Percentiles rank a stretch among this genome's conserved stretches.
These are phyloP conservation scores for Mandrillus leucophaeus DNA, from an alignment of 2,113 vertebrate species.

Conservation along the genomic window DNA sequence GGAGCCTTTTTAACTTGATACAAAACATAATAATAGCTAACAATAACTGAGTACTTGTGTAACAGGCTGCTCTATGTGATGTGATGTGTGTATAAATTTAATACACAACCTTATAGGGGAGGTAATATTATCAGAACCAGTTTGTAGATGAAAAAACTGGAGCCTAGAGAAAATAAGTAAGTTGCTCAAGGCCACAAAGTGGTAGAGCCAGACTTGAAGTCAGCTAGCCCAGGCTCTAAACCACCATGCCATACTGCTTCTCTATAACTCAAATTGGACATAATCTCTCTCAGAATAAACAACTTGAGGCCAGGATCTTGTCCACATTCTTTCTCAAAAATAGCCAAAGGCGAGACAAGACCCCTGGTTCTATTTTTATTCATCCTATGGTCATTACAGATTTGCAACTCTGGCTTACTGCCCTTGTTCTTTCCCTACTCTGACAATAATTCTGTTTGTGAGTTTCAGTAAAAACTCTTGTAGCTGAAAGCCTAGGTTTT, in stretches of 20 bases:
- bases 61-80: background rate
- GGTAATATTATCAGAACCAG: background rate
- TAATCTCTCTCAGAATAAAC: conserved; percentile 9
- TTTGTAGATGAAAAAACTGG: conserved; percentile 34
- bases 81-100: background rate
- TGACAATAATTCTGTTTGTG: background rate
- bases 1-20: background rate
- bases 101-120: conserved; percentile 10
- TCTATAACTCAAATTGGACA: background rate
- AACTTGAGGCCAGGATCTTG: background rate
- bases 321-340: conserved; percentile 33
- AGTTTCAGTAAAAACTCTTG: background rate
- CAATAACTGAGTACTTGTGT: background rate
- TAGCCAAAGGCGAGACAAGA: background rate
- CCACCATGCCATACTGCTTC: background rate
- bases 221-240: background rate
- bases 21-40: background rate
- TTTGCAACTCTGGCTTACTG: background rate
- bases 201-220: background rate
- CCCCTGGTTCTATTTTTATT: background rate
- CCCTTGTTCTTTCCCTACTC: background rate
- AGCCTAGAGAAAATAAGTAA: background rate
- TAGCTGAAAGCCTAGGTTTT: background rate
- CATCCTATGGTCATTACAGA: background rate
- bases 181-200: background rate